Evolutionary conservation across 2,113 vertebrate species (phyloP).

Genomic region (Nerophis lumbriciformis): DNA sequence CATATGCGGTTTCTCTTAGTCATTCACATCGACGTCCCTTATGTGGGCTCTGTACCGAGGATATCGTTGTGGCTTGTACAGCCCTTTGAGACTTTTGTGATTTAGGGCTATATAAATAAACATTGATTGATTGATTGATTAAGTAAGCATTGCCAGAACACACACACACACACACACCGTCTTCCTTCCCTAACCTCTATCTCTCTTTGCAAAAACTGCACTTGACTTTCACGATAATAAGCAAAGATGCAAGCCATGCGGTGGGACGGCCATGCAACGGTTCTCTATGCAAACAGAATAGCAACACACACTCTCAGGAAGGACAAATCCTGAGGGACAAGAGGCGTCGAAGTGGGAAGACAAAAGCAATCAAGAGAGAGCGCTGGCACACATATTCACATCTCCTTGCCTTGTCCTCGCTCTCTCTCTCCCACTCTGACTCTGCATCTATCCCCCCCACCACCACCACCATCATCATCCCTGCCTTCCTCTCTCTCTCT

Average conservation of each 20-base stretch:
- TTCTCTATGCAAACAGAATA: slow-evolving; percentile 14
- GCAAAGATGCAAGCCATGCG: slow-evolving; percentile 25
- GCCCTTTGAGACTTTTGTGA: too few species aligned
- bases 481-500: slow-evolving; percentile 14
- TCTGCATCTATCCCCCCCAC: slow-evolving; percentile 21
- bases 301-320: slow-evolving; percentile 15
- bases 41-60: too few species aligned
- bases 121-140: too few species aligned
- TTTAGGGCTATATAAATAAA: too few species aligned
- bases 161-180: background rate
- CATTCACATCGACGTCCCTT: too few species aligned
- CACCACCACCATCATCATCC: slow-evolving; percentile 14
- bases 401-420: slow-evolving; percentile 41
- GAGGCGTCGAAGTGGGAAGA: slow-evolving; percentile 34
- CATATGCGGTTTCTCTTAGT: too few species aligned
- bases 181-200: slow-evolving; percentile 8
- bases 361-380: slow-evolving; percentile 31
- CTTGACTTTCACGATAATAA: slow-evolving; percentile 21
- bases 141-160: background rate
- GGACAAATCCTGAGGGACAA: slow-evolving; percentile 45
- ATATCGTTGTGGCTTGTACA: too few species aligned
- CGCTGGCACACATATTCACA: slow-evolving; percentile 30
- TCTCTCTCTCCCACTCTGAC: slow-evolving; percentile 29
- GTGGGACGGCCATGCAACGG: slow-evolving; percentile 3
- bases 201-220: slow-evolving; percentile 11